phyloP scores from a whole-genome alignment of 2,113 vertebrate species.

The Dolichotis patagonum region DNA sequence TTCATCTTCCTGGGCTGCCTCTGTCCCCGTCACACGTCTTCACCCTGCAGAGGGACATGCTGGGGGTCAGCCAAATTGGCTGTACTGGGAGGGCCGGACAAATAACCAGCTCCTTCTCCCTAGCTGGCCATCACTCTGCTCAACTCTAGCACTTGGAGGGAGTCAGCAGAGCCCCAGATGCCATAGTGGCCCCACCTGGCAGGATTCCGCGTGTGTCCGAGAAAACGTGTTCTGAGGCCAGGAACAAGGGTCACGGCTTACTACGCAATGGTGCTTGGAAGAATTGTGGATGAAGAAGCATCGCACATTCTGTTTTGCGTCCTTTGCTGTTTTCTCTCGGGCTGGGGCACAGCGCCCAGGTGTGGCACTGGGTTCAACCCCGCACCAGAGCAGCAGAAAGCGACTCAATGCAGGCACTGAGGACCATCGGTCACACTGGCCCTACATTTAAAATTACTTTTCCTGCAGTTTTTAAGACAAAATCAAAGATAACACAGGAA shows the following conservation, averaged over 20 bases:
- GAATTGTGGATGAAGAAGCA: neutral
- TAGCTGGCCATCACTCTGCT: neutral
- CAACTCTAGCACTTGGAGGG: neutral
- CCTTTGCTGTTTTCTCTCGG: neutral
- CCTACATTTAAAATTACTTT: slow-evolving; percentile 23
- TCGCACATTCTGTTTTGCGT: neutral
- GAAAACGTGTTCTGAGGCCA: neutral
- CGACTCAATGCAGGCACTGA: neutral
- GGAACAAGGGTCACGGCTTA: neutral
- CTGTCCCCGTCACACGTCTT: neutral
- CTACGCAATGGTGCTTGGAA: neutral
- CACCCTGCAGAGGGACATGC: neutral
- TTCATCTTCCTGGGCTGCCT: neutral
- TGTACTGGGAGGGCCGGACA: neutral
- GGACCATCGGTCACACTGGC: neutral
- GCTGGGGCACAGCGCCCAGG: neutral
- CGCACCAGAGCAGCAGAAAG: neutral
- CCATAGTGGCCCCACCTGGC: neutral
- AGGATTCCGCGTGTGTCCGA: neutral
- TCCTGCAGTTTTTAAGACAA: neutral
- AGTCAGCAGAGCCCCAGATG: neutral
- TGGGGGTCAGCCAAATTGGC: neutral
- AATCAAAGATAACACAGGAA: neutral
- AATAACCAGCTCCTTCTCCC: slow-evolving; percentile 1
- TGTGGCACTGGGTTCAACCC: neutral